A percentile compares a stretch with the other conserved stretches of the same genome.
Evolutionary conservation across 2,797 vertebrate genomes (phyloP).

Genomic region (Malurus leucopterus): DNA sequence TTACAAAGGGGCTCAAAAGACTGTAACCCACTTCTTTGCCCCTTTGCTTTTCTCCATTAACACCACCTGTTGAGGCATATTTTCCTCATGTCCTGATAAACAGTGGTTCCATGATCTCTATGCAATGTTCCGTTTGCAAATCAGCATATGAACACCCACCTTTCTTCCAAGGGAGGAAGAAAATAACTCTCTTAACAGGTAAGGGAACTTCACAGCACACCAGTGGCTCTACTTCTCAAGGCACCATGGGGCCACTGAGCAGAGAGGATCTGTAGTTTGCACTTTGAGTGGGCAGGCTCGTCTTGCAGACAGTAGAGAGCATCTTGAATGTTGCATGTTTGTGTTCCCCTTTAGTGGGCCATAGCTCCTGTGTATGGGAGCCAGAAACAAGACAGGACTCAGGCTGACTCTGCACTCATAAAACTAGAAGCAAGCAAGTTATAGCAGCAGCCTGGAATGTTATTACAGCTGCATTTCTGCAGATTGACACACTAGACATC

Average conservation of each 20-base stretch:
- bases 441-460: background rate
- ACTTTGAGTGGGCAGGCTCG: accelerated
- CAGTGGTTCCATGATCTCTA: background rate
- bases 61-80: background rate
- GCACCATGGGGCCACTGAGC: background rate
- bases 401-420: background rate
- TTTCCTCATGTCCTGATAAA: background rate
- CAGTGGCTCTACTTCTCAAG: background rate
- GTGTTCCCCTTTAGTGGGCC: background rate
- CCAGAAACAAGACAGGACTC: background rate
- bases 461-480: background rate
- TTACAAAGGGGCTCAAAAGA: background rate
- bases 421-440: background rate
- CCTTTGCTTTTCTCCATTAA: background rate
- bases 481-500: background rate
- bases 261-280: background rate
- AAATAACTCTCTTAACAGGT: no score
- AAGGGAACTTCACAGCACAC: background rate
- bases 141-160: background rate
- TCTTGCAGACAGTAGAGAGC: background rate
- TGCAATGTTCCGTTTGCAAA: background rate
- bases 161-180: background rate
- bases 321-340: no score
- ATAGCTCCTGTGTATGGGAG: background rate
- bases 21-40: background rate